Base-by-base conservation (phyloP, 2,113 vertebrate genomes). In the Passer domesticus region DNA sequence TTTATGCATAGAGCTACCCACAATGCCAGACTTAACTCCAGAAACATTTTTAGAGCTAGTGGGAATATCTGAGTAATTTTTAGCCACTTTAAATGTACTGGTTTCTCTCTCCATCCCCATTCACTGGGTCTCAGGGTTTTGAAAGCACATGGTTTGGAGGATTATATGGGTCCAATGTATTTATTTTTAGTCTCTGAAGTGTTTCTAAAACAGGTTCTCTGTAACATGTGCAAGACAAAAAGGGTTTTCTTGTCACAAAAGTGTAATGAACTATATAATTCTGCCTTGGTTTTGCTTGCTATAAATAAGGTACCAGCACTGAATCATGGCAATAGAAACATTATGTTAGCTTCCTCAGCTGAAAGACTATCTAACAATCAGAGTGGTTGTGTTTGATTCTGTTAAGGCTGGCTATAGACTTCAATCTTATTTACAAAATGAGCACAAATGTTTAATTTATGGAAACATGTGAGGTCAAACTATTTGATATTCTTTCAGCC, bases 141-240 rank as follows among this genome's bases (percentile, higher is more conserved):
- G 76, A 62, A 68, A 90, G 64, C 27, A 86, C 50, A 44, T 15
- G 41, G 62, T 87, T 88, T 70, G 33, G 22, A 87, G 47, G 59
- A 87, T 93, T 86, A 76, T 84, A 79, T 3, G 3, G 7, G 87
- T 39, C 52, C 77, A 77, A 59, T 27, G 28, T 79, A 43, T 89
- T 76, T 81, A 89, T 83, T 94, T 96, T 95, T 87, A 82, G 73
- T n/a, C 24, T 73, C 79, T 62, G 35, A 87, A 95, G 74, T 37
- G 41, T 62, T 95, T 94, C 92, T 95, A 92, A 94, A 95, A 93
- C 39, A 85, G 55, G 74, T 87, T 90, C 41, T 73, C 70, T 83
- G 47, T 84, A 96, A 81, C 88, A 72, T 75, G 72, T 96, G 86
- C 68, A 94, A 95, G 76, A 88, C 83, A 87, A 83, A 78, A 89